phyloP scores from a whole-genome alignment of 2,113 vertebrate genomes.

The Microtus montanus region DNA sequence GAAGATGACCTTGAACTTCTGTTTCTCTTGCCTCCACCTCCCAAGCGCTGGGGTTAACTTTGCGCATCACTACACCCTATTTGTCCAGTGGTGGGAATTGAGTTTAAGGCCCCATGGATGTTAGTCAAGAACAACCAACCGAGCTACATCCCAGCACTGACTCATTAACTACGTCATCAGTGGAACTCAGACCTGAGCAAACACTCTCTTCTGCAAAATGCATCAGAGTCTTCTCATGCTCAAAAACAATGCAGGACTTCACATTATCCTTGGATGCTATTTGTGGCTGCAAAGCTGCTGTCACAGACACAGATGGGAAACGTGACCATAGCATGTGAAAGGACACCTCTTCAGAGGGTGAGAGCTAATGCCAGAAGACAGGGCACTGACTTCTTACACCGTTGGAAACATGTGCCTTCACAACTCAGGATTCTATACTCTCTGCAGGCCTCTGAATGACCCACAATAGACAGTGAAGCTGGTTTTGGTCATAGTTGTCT shows the following conservation, averaged over 20 bases:
- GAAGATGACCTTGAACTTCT: not conserved
- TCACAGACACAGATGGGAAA: not conserved
- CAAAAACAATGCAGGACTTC: not conserved
- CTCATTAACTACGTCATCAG: not conserved
- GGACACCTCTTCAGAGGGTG: not conserved
- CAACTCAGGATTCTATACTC: not conserved
- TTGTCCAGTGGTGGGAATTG: not conserved
- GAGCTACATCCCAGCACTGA: not conserved
- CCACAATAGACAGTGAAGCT: not conserved
- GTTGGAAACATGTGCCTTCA: not conserved
- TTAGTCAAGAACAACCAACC: not conserved
- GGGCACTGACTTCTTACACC: not conserved
- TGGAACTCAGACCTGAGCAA: not conserved
- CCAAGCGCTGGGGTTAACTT: not conserved
- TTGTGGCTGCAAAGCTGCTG: not conserved
- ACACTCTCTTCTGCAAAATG: not conserved
- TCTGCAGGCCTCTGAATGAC: not conserved
- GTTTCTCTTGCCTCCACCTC: not conserved
- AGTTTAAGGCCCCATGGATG: no score
- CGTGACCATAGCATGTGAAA: rapidly evolving
- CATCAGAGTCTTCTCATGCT: rapidly evolving
- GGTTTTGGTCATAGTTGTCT: not conserved
- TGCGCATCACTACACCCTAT: no score
- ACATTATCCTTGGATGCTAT: not conserved
- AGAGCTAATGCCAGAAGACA: not conserved